These are phyloP conservation scores for Phrynosoma blainvillii DNA, from an alignment of 2,113 vertebrate genomes.

Conservation along the genomic window DNA sequence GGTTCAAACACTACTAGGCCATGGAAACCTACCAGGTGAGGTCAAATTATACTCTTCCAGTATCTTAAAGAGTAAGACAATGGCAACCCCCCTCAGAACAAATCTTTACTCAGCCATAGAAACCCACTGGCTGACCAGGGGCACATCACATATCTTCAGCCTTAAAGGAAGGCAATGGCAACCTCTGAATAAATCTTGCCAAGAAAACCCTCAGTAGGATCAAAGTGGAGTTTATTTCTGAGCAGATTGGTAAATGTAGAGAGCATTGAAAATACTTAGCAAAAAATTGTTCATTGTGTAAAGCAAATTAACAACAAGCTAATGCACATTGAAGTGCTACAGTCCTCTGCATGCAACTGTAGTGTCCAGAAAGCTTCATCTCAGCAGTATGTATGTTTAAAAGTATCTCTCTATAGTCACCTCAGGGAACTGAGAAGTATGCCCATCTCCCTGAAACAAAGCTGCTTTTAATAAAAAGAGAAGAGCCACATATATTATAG, in stretches of 20 bases:
- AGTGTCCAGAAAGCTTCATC: neutral
- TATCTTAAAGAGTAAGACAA: no score
- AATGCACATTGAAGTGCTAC: neutral
- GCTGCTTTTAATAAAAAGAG: neutral
- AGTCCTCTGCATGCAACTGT: neutral
- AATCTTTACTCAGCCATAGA: no score
- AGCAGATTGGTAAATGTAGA: constrained; percentile 9
- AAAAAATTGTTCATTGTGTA: constrained; percentile 12
- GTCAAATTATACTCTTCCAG: no score
- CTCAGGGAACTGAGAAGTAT: neutral
- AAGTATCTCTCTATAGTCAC: neutral
- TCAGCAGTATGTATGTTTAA: neutral
- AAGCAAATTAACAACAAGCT: neutral
- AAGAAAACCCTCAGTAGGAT: no score
- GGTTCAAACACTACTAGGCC: no score
- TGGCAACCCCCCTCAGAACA: no score
- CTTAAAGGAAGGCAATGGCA: no score
- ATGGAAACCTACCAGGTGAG: no score
- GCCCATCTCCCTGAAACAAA: neutral
- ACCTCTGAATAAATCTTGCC: no score
- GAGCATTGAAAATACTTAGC: constrained; percentile 34
- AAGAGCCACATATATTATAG: neutral
- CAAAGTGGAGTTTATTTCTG: constrained; percentile 43
- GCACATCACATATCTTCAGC: no score
- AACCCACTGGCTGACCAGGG: no score